Base-by-base conservation (phyloP, 2,888 invertebrate genomes). In the Biston betularia region DNA sequence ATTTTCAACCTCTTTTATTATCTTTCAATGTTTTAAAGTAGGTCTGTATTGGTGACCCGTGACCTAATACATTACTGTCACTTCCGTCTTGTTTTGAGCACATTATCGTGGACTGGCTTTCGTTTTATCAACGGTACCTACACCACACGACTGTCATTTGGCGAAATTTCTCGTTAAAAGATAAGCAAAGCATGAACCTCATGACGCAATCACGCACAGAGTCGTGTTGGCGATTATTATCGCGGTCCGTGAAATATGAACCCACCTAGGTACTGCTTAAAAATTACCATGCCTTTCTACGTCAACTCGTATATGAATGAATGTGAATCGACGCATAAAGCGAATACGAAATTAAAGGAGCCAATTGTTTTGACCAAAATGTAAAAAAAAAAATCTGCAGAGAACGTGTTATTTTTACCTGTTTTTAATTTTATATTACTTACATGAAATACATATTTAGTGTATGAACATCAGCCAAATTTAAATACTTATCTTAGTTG, bases 201-300 rank as follows among this genome's bases (percentile, higher is more conserved):
- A 58, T 72, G 67, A 52, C 59, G 60, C 70, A 72, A 74, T 69
- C 60, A 56, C 34, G 58, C 52, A 54, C 33, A 44, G 56, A 40
- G 68, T 64, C 70, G 68, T 69, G 68, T 58, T 45, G 49, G 53
- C 65, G 72, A 70, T 74, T 56, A 50, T 56, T 68, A 74, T 72
- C 68, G 40, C 52, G 11, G 48, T 35, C 61, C 61, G 53, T 73
- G 69, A 70, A 70, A 69, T 71, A 70, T 72, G 67, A 65, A 58
- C 63, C 54, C 53, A 62, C 61, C 59, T 59, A 62, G 59, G 54
- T 59, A 49, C 68, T 50, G 54, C 54, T 64, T 56, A 49, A 61
- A 55, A 62, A 40, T 49, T 11, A 11, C 46, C 35, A 45, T 34
- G 38, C 42, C 42, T 54, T 42, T 54, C 54, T 54, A 54, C 9